Base-by-base conservation (phyloP, 2,113 vertebrate species). In the Microtus pennsylvanicus region DNA sequence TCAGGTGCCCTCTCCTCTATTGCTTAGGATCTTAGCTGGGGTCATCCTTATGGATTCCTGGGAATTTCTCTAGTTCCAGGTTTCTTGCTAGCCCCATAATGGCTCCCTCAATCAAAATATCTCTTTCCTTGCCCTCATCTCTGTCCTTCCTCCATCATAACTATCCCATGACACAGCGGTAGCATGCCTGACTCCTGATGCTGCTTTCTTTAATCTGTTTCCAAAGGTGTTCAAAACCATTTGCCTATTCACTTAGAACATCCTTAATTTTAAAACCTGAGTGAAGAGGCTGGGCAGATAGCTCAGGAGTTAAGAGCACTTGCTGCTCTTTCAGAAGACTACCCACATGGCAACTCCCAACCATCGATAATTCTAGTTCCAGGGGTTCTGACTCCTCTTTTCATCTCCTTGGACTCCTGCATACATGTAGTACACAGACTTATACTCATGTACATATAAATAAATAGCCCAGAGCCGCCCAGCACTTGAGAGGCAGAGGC, bases 151-250 rank as follows among this genome's bases (percentile, higher is more conserved):
- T 21, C 58, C 58, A 21, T 58, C 19, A 7, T 58, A 58, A 58
- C 58, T 58, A 7, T 58, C 58, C 58, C 58, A 58, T 58, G 58
- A 58, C 58, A 58, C 58, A 58, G 2, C 6, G 6, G 58, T 2
- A 58, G 58, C 58, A 21, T 21, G 58, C 19, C 58, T 58, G 58
- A 58, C 5, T 58, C 58, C 58, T 58, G 58, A 58, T 85, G 95
- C 38, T 81, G 17, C 12, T 92, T 76, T 67, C 95, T 93, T 61
- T 91, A 38, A 85, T 96, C 42, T 92, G 13, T 83, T 94, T 81
- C 45, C 14, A 12, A 50, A 92, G 94, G 38, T 26, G 19, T 65
- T 45, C 13, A 67, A 76, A 83, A 42, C n/a, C 22, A 65, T 78
- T 87, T 89, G 38, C 42, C 28, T 88, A 58, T 45, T 91, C 38